Percentiles rank a stretch among this genome's conserved stretches.
These are phyloP conservation scores for Stichodactyla mertensii DNA, from an alignment of 64 coral and sea anemone genomes.

Conservation along the genomic window DNA sequence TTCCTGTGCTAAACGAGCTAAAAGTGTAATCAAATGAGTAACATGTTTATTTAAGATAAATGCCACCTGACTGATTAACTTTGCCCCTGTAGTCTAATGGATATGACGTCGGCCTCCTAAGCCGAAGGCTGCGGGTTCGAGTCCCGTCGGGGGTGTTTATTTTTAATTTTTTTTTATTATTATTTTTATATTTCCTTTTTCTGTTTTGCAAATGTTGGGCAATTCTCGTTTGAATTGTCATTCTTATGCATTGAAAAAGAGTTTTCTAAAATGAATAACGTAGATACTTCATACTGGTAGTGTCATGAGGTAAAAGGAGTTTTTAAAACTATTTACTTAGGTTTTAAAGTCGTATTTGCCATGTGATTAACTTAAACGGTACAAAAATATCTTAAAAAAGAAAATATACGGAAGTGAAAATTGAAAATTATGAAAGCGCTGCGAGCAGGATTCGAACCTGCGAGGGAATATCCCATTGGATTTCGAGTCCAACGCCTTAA, in stretches of 20 bases:
- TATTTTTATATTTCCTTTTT: neutral
- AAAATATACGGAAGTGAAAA: neutral
- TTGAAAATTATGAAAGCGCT: constrained; percentile 23
- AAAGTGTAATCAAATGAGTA: too few species aligned
- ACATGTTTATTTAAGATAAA: neutral
- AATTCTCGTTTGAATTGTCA: too few species aligned
- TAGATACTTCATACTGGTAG: too few species aligned
- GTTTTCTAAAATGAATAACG: too few species aligned
- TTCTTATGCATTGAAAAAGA: too few species aligned
- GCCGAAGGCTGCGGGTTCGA: constrained; percentile 29
- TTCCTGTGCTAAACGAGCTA: too few species aligned
- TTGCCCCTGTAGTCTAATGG: constrained; percentile 28
- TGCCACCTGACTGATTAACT: too few species aligned
- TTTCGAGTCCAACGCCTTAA: constrained; percentile 99
- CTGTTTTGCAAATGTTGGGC: neutral
- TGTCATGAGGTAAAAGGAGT: too few species aligned
- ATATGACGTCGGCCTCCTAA: constrained; percentile 33
- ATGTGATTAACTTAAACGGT: neutral
- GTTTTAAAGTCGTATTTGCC: neutral
- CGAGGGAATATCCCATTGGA: constrained; percentile 97
- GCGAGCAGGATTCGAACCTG: constrained; percentile 99
- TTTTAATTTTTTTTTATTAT: neutral
- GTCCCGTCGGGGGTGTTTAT: constrained; percentile 20
- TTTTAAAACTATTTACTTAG: too few species aligned
- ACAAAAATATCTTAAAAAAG: neutral